phyloP scores from a whole-genome alignment of 1,140 invertebrate species.

The Amphibalanus amphitrite region DNA sequence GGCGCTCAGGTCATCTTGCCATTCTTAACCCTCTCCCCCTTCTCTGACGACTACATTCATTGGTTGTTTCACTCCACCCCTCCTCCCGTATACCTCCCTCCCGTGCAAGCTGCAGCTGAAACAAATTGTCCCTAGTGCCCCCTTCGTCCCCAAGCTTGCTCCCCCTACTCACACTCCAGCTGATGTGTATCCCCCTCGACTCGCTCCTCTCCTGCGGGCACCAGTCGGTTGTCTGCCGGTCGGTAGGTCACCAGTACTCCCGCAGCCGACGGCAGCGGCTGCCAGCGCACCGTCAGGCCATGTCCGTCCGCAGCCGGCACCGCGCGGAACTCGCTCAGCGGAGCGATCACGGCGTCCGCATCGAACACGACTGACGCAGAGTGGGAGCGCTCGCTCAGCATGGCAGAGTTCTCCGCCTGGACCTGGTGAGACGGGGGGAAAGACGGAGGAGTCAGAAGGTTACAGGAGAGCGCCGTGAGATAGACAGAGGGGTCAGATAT shows the following conservation, averaged over 20 bases:
- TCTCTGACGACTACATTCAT: too few species aligned
- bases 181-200: background rate
- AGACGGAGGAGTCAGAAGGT: background rate
- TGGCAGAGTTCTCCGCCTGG: background rate
- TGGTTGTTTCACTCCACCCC: too few species aligned
- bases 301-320: too few species aligned
- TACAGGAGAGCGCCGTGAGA: too few species aligned
- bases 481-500: background rate
- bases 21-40: too few species aligned
- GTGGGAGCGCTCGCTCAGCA: background rate
- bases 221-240: background rate
- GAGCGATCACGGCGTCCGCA: background rate
- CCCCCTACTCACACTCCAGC: background rate
- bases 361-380: background rate
- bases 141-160: too few species aligned
- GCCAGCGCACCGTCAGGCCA: background rate
- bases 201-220: background rate
- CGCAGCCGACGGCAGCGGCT: background rate
- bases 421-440: background rate
- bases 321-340: background rate
- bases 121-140: background rate
- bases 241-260: background rate
- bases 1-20: too few species aligned
- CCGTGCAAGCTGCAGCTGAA: background rate
- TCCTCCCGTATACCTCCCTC: background rate